These are phyloP conservation scores for Ectemnius lituratus DNA, from an alignment of 2,888 invertebrate genomes.

Conservation along the genomic window DNA sequence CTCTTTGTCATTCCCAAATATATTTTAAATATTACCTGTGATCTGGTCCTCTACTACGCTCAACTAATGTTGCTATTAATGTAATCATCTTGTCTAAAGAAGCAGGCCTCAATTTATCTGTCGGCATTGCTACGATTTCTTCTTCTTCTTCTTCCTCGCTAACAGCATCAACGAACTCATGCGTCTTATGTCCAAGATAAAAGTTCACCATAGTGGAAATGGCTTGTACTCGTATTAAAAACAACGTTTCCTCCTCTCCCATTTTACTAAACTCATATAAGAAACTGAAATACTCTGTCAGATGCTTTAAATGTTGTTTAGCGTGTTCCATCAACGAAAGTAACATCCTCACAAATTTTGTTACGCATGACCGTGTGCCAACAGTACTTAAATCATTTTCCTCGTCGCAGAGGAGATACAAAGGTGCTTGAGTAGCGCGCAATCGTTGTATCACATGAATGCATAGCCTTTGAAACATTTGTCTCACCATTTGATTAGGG, in stretches of 20 bases:
- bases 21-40: slow-evolving; percentile 73
- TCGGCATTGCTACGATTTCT: slow-evolving; percentile 83
- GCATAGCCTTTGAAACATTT: slow-evolving; percentile 97
- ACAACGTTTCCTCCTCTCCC: slow-evolving; percentile 95
- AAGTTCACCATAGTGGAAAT: slow-evolving; percentile 95
- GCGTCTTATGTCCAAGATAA: slow-evolving; percentile 91
- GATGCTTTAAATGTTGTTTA: slow-evolving; percentile 90
- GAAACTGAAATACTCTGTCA: slow-evolving; percentile 95
- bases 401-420: slow-evolving; percentile 83
- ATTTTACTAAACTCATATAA: slow-evolving; percentile 96
- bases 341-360: slow-evolving; percentile 93
- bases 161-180: slow-evolving; percentile 86
- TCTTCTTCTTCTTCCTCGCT: slow-evolving; percentile 87
- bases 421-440: slow-evolving; percentile 83
- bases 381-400: slow-evolving; percentile 78
- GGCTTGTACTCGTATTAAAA: slow-evolving; percentile 91
- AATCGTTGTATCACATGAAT: slow-evolving; percentile 96
- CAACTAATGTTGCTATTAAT: slow-evolving; percentile 91
- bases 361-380: slow-evolving; percentile 92
- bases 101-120: slow-evolving; percentile 91
- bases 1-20: neutral
- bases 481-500: slow-evolving; percentile 97
- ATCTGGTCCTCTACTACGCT: slow-evolving; percentile 90
- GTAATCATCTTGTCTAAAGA: slow-evolving; percentile 98
- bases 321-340: slow-evolving; percentile 93